Evolutionary conservation across 2,113 vertebrate species (phyloP), one percentile per base, ranked within the genome.

Genomic region (Cettia cetti): DNA sequence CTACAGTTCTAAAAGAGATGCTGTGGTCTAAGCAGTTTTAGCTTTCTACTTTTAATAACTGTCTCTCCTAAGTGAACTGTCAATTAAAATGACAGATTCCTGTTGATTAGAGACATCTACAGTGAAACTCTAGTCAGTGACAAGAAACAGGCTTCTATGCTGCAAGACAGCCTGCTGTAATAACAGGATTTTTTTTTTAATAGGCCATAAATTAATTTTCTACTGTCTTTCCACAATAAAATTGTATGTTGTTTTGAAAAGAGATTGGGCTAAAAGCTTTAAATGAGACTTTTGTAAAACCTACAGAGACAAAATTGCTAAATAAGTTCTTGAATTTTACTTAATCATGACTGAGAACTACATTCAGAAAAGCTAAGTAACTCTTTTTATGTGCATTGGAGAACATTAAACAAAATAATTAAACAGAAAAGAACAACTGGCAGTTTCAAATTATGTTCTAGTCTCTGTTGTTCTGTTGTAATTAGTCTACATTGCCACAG

Each of bases 61-160:
- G 60, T 75, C 27, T 66, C 47, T 21, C 39, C 39, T 54, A 81
- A 74, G 19, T 44, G 68, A 91, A 81, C 42, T 78, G 72, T 68
- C 72, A 86, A 77, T 66, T 96, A 70, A 84, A 92, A 89, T 75
- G 60, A 89, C 47, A 63, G 21, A 61, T 92, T 92, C 31, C 63
- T 77, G 42, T 69, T 91, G 64, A 57, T 65, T 60, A 86, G 68
- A 70, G 45, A 44, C 50, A 86, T 49, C 74, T 70, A 37, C 39
- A 70, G 60, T 50, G 56, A 74, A 59, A 59, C 50, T 83, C 28
- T 57, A 78, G 65, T 35, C 42, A 57, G 23, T 89, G 92, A 77
- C 35, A 70, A 82, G 81, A 87, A 86, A 50, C 66, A 86, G 84
- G 13, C 30, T 75, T 76, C 27, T 57, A 14, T 75, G 16, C 23